Evolutionary conservation across 2,888 invertebrate genomes (phyloP).

Genomic region (Caenorhabditis sp.): DNA sequence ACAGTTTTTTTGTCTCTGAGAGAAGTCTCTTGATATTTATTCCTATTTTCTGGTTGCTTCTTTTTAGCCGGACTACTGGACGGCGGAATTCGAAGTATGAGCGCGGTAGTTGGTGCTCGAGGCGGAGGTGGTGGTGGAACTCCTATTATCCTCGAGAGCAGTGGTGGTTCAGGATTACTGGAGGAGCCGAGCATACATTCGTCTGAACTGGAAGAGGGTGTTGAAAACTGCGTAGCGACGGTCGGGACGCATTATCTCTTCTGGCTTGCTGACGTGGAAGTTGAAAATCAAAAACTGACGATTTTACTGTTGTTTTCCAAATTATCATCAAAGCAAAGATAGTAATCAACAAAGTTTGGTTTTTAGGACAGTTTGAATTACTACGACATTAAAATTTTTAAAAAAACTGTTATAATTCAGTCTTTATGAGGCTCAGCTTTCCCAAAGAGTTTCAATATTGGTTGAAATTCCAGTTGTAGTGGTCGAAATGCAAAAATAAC

Average conservation of each 20-base stretch:
- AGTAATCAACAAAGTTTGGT: conserved; percentile 58
- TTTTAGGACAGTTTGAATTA: conserved; percentile 63
- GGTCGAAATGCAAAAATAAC: too few relatives aligned
- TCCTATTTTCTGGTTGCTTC: conserved; percentile 68
- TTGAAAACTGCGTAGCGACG: background rate
- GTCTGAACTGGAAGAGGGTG: conserved; percentile 55
- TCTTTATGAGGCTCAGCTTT: too few relatives aligned
- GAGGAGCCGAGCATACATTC: conserved; percentile 72
- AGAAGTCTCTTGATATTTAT: conserved; percentile 70
- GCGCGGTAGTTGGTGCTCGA: conserved; percentile 69
- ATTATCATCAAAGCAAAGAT: conserved; percentile 63
- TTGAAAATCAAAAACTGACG: conserved; percentile 42
- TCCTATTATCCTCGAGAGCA: conserved; percentile 74
- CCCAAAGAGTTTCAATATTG: too few relatives aligned
- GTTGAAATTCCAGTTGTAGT: too few relatives aligned
- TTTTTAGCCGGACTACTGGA: conserved; percentile 56
- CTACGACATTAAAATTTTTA: conserved; percentile 22
- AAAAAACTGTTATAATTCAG: too few relatives aligned
- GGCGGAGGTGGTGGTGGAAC: conserved; percentile 73
- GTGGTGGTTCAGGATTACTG: conserved; percentile 73
- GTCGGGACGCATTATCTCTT: conserved; percentile 9
- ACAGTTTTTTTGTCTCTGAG: conserved; percentile 68
- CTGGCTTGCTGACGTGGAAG: conserved; percentile 44
- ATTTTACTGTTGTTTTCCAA: conserved; percentile 64
- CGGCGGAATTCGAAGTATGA: conserved; percentile 64